These are phyloP conservation scores for Coelopa pilipes DNA, from an alignment of 2,888 invertebrate genomes.

Conservation along the genomic window DNA sequence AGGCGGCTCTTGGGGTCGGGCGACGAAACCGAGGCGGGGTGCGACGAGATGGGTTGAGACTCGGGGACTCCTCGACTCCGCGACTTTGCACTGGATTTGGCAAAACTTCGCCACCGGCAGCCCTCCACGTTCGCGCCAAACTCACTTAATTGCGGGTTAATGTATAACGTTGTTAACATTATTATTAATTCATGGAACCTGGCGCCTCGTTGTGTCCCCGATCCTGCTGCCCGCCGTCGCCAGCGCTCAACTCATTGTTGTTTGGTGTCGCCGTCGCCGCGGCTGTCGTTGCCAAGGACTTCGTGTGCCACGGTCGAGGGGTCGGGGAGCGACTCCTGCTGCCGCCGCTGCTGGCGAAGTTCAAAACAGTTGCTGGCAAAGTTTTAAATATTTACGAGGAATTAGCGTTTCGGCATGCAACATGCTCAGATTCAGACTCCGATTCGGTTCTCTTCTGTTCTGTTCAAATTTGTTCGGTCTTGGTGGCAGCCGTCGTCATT, in stretches of 20 bases:
- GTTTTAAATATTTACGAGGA: constrained; percentile 18
- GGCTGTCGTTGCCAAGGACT: neutral
- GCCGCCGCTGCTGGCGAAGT: constrained; percentile 13
- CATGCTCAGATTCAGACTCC: neutral
- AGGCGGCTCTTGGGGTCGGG: no score
- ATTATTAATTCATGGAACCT: constrained; percentile 47
- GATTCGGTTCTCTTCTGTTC: neutral
- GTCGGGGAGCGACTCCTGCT: neutral
- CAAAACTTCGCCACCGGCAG: no score
- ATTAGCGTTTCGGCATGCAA: neutral
- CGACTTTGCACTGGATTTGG: no score
- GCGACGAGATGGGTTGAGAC: no score
- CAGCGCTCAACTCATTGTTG: neutral
- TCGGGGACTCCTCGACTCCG: no score
- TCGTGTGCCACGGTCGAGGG: neutral
- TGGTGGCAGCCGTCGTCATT: no score
- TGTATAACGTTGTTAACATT: constrained; percentile 45
- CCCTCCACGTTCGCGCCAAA: neutral
- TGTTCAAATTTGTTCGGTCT: no score
- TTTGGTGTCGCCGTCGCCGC: neutral
- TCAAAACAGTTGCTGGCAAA: constrained; percentile 26
- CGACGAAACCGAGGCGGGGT: no score
- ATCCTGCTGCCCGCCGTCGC: neutral
- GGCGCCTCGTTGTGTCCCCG: constrained; percentile 16
- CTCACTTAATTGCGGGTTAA: constrained; percentile 45